Base-by-base conservation (phyloP, 2,888 invertebrate genomes). In the Ypsolopha scabrella region DNA sequence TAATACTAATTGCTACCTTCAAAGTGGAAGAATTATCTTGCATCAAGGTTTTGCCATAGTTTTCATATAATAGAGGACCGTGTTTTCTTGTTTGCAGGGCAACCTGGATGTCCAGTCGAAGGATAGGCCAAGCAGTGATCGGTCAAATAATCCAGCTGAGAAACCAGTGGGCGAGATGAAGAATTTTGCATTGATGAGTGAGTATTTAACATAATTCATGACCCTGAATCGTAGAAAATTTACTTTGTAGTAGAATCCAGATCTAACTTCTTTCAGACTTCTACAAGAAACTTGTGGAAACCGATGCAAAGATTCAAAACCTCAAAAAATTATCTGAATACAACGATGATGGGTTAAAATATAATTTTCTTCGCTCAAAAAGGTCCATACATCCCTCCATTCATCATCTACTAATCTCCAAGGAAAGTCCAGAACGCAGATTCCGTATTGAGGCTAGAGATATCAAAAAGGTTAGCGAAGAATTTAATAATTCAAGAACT, bases 231-330 rank as follows among this genome's bases (percentile, higher is more conserved):
- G 39, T 2, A 39, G n/a, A 39, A 1, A 9, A 8, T 39, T 7
- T 36, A 52, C 44, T 35, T 49, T 13, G 41, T 24, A n/a, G 24
- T 24, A 4, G 45, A 37, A 38, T 37, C 46, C 37, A 48, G 43
- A 48, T 38, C 11, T 35, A 8, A n/a, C 45, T 41, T 49, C 24
- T 68, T 64, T 0, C 61, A 85, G 85, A 75, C 44, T 85, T 85
- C 54, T 82, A 76, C 62, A 75, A 71, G 48, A 79, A 77, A 54
- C 65, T 85, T 0, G 55, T 80, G 2, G 58, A 75, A 60, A 79
- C 80, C 0, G 83, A 85, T 11, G 68, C 66, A 0, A 68, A 78
- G 52, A 80, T 85, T 13, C 68, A 66, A 48, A 69, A 66, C 1
- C 56, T 85, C 0, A 80, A 73, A 52, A 69, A 72, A 48, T 3